Evolutionary conservation across 2,797 vertebrate species (phyloP), one percentile per base, ranked within the genome.

Genomic region (Amazona finschi): DNA sequence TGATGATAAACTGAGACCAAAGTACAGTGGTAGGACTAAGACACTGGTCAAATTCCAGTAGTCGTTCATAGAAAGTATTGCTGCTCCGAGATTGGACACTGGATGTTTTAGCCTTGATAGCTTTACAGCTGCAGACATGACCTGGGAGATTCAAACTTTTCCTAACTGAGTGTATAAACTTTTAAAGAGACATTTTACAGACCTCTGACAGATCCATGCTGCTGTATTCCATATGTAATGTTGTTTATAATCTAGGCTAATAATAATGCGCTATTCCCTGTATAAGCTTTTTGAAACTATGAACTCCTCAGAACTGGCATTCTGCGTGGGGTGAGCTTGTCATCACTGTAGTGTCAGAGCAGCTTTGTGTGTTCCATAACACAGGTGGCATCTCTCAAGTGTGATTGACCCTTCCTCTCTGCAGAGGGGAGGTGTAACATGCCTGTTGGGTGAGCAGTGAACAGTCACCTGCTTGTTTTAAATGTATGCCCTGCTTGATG

Each of bases 401-500:
- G 55, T 58, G 75, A 46, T 66, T 52, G 36, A 36, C 36, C 5
- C 44, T 36, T 75, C 17, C 62, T 57, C 5, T 6, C 53, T 73
- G 53, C 71, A 38, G 66, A 70, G 25, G 52, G 21, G 43, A 62
- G n/a, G 22, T 53, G 69, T 33, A 14, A 44, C 12, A 8, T 10
- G 30, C 41, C 67, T 43, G 9, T 20, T 65, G n/a, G 36, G 2
- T 76, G 61, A 58, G 73, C 55, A 28, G 3, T 28, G 75, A 58
- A 25, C 0, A 0, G 21, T 31, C 0, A 0, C 52, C n/a, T 71
- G 25, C 16, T 31, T 44, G 19, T 41, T 28, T 92, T 70, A 60
- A 77, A 47, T 0, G 0, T 27, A 2, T 0, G 0, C 19, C 33
- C 44, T 39, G n/a, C 47, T 38, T 41, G 9, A 6, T 52, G 66